Base-by-base conservation (phyloP, 2,888 invertebrate genomes). In the Ditula angustiorana region DNA sequence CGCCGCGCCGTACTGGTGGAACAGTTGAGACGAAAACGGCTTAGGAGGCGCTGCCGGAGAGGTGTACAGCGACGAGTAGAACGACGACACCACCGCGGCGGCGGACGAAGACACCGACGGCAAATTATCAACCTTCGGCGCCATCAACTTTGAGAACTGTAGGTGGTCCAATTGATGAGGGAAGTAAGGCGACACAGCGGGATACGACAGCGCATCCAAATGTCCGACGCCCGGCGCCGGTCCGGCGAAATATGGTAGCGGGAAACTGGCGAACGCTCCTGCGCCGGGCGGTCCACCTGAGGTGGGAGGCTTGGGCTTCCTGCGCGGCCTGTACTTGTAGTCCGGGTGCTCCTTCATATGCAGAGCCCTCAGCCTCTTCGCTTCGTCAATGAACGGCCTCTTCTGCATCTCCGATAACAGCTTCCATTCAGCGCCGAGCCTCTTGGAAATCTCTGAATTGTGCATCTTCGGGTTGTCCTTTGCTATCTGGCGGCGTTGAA, bases 381-480 rank as follows among this genome's bases (percentile, higher is more conserved):
- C 98, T 87, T 98, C 98, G 82, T 99, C 98, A 74, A 99, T 98
- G 88, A 98, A 99, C 1, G 98, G 98, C 67, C 97, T 93, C 83
- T 98, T 99, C 75, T 98, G 97, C 69, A 95, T 92, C 81, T 98
- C 98, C 0, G 96, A 95, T 3, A 99, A 86, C 69, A 97, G 83
- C 85, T 98, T 99, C 98, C 99, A 99, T 83, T 98, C 98, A 5
- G 97, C 97, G 0, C 98, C 98, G 47, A 98, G 93, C 11, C 97
- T 94, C 83, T 98, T 99, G 21, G 97, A 97, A 69, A 99, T 98
- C 84, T 97, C 97, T 0, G 96, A 96, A 76, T 97, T 97, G 86
- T 97, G 97, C 97, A 97, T 97, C 86, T 96, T 98, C 74, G 98
- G 98, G 83, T 98, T 98, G 76, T 98, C 98, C 87, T 97, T 95